These are phyloP conservation scores for Nasua narica DNA, from an alignment of 2,797 vertebrate genomes.

Conservation along the genomic window DNA sequence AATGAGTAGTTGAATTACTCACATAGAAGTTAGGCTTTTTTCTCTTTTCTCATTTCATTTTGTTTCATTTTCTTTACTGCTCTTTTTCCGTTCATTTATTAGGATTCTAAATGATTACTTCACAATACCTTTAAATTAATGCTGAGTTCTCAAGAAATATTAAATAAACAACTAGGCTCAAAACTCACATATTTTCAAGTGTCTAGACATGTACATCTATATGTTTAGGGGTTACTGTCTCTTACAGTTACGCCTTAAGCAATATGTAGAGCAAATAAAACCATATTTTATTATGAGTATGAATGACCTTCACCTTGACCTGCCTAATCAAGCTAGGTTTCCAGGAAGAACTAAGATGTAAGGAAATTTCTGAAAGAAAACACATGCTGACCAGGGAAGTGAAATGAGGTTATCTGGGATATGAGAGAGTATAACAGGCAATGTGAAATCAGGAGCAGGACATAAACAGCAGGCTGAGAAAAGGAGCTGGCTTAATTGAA, in stretches of 20 bases:
- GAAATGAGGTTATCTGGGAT: not conserved
- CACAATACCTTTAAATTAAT: not conserved
- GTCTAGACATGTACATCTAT: not conserved
- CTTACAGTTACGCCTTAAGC: not conserved
- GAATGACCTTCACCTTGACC: conserved; percentile 1
- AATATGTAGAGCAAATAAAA: not conserved
- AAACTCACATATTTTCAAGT: not conserved
- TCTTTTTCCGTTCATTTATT: conserved; percentile 3
- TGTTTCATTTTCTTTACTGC: conserved; percentile 4
- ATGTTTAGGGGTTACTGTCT: not conserved
- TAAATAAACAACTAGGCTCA: not conserved
- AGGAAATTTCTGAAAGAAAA: conserved; percentile 29
- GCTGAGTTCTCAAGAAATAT: not conserved
- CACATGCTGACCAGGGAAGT: not conserved
- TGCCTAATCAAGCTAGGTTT: not conserved
- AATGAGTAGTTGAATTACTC: not conserved
- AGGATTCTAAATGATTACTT: conserved; percentile 30
- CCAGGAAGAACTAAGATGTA: conserved; percentile 7
- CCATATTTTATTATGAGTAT: not conserved
- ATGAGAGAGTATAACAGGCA: not conserved
- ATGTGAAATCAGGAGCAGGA: not conserved
- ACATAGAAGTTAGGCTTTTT: not conserved
- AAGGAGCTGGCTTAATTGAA: not conserved
- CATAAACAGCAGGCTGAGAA: not conserved
- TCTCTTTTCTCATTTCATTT: not conserved